Evolutionary conservation across 1,140 invertebrate genomes (phyloP), one percentile per base, ranked within the genome.

Genomic region (Habropoda laboriosa): DNA sequence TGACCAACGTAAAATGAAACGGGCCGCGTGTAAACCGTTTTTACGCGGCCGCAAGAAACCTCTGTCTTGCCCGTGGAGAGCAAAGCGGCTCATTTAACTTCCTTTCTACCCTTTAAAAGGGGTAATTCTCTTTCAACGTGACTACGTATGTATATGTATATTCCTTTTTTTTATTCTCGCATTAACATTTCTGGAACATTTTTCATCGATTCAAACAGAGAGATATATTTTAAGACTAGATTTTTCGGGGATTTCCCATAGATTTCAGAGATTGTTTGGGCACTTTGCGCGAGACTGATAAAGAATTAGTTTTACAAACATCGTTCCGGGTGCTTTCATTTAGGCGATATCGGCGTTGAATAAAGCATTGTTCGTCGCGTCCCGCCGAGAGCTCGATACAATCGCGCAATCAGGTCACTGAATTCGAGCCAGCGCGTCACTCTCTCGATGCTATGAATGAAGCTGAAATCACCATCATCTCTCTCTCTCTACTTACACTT

Each of bases 381-480:
- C 27, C 49, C 45, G 64, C 21, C n/a, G 64, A 67, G 30, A 67
- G 64, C 4, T 30, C 64, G 64, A 67, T 67, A 49, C 64, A 67
- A 67, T 67, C 64, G 64, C 24, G 45, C 64, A 67, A 67, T 67
- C 64, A 67, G 64, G 64, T 67, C 64, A 67, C 42, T 35, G 45
- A 67, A 67, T 49, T 49, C 64, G 18, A 49, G 27, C 40, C 16
- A 49, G n/a, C 45, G 42, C 63, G 18, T 18, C 24, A 32, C 27
- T n/a, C 45, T n/a, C 45, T 32, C 30, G 27, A 47, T 18, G 30
- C 45, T 12, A 8, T 24, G 64, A 67, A 67, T 67, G 45, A 67
- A 49, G 42, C 27, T 67, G 64, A 49, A 49, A 67, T 49, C 30
- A n/a, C n/a, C n/a, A n/a, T n/a, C n/a, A n/a, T n/a, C n/a, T n/a